phyloP scores from a whole-genome alignment of 2,113 vertebrate genomes.

The Erpornis zantholeuca region DNA sequence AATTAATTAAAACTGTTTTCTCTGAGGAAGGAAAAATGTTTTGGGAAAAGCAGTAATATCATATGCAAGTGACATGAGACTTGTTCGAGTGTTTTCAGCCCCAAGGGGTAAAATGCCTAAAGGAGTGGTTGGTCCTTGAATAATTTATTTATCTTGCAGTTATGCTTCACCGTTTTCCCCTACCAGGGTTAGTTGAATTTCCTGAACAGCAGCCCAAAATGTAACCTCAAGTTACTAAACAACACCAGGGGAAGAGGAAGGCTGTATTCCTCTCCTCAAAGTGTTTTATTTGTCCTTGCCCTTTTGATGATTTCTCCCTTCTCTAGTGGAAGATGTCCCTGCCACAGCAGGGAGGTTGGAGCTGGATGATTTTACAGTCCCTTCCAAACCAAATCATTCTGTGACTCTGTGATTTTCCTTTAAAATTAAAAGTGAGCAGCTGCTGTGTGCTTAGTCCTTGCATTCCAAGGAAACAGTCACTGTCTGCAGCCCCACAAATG shows the following conservation, averaged over 20 bases:
- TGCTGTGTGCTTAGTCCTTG: neutral
- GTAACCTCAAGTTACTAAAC: neutral
- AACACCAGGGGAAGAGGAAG: neutral
- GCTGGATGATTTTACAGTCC: neutral
- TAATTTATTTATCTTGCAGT: slow-evolving; percentile 45
- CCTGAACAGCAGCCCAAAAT: slow-evolving; percentile 1
- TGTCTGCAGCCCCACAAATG: neutral
- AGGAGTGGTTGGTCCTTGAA: slow-evolving; percentile 9
- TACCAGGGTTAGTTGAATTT: neutral
- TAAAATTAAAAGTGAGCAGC: neutral
- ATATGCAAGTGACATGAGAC: slow-evolving; percentile 35
- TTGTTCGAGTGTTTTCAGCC: slow-evolving; percentile 18
- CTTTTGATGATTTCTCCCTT: neutral
- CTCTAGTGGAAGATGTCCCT: neutral
- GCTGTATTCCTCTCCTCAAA: neutral
- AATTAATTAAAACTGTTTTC: slow-evolving; percentile 42
- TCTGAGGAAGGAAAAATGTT: slow-evolving; percentile 21
- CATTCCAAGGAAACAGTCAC: neutral
- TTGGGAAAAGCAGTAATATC: slow-evolving; percentile 15
- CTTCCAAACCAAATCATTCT: neutral
- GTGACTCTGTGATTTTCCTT: neutral
- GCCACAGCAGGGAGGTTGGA: neutral
- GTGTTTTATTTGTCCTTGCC: neutral
- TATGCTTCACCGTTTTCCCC: neutral
- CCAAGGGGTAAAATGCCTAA: slow-evolving; percentile 6